Evolutionary conservation across 2,888 invertebrate species (phyloP).

Genomic region (Lissocephala sabroskyi): DNA sequence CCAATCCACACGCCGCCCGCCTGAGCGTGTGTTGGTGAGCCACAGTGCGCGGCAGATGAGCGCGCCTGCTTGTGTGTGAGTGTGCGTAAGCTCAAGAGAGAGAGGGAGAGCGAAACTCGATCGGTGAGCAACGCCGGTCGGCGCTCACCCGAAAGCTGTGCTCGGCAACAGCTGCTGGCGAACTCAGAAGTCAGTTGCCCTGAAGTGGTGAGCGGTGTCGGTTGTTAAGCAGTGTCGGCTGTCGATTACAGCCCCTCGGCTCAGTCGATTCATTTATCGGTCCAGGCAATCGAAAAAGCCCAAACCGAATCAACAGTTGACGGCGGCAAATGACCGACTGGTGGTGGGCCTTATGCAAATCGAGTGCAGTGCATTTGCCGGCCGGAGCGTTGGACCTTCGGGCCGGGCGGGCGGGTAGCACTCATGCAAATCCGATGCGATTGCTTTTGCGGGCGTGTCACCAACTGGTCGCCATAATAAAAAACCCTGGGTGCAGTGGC

Average conservation of each 20-base stretch:
- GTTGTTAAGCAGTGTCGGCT: constrained; percentile 21
- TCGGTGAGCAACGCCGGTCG: too few species aligned
- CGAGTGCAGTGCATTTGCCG: neutral
- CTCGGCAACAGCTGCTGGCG: constrained; percentile 53
- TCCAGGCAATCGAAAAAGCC: constrained; percentile 17
- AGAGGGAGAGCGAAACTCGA: too few species aligned
- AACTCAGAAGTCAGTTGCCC: constrained; percentile 52
- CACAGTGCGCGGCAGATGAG: too few species aligned
- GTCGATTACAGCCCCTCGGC: neutral
- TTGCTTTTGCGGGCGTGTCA: constrained; percentile 27
- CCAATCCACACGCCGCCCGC: too few species aligned
- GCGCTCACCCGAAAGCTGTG: constrained; percentile 1
- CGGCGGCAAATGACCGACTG: neutral
- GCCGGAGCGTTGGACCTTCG: too few species aligned
- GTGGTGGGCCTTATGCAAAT: constrained; percentile 1
- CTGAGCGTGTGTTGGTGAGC: too few species aligned
- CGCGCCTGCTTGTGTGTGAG: too few species aligned
- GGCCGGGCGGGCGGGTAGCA: too few species aligned
- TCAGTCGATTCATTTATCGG: neutral
- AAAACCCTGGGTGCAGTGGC: constrained; percentile 17
- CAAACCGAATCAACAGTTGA: neutral
- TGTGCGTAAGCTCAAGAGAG: too few species aligned
- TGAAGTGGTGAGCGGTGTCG: constrained; percentile 47
- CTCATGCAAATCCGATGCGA: neutral
- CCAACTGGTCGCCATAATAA: constrained; percentile 27